These are phyloP conservation scores for Gyps fulvus DNA, from an alignment of 2,113 vertebrate species.

Conservation along the genomic window DNA sequence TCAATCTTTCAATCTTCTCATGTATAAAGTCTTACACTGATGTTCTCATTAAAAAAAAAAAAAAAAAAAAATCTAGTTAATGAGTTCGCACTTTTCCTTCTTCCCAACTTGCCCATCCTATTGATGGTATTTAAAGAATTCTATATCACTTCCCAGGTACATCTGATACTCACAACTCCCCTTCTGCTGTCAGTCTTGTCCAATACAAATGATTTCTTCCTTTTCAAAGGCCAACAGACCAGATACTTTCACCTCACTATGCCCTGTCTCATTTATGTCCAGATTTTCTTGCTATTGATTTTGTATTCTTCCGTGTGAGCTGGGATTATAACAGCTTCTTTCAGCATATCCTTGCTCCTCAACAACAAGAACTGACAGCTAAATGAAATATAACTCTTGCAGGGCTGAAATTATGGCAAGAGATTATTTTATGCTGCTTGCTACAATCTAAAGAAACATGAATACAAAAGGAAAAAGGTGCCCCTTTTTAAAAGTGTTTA, in stretches of 20 bases:
- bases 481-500: neutral
- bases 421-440: neutral
- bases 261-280: neutral
- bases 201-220: neutral
- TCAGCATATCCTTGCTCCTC: neutral
- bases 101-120: neutral
- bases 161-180: neutral
- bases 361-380: neutral
- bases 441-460: neutral
- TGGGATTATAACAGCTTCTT: neutral
- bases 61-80: neutral
- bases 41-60: neutral
- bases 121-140: neutral
- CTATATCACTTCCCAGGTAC: neutral
- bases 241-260: neutral
- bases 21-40: neutral
- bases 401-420: neutral
- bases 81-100: neutral
- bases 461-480: neutral
- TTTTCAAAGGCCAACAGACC: neutral
- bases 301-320: neutral
- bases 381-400: neutral
- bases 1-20: neutral
- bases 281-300: neutral
- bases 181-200: neutral